Base-by-base conservation (phyloP, 2,888 invertebrate species). In the Eristalis tenax region DNA sequence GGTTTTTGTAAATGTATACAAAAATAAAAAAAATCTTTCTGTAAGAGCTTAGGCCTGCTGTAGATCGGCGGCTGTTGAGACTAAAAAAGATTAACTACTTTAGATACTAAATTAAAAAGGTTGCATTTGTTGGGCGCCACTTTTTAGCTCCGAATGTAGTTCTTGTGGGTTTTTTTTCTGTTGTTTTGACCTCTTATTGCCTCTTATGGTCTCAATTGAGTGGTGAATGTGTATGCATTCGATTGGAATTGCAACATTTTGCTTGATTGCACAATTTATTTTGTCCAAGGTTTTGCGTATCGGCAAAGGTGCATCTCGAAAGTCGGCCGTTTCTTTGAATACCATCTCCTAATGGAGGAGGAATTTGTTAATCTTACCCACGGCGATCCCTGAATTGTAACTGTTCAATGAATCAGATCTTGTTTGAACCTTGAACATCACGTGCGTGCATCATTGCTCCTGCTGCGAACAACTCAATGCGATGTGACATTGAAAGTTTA, bases 401-500 rank as follows among this genome's bases (percentile, higher is more conserved):
- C 32, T 10, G 26, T 32, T 68, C n/a, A 38, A 11, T 63, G 35
- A 23, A 38, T 65, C 35, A 6, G 64, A 32, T 8, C 32, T 32
- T 32, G 32, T 8, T 40, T 71, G 18, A 13, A 28, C 66, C 59
- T 57, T 18, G 59, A 35, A 73, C 43, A 61, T 65, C 66, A 23
- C 18, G n/a, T n/a, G 50, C 40, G 40, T 38, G 18, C 69, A 57
- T 70, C 43, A 28, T 32, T 77, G 38, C 66, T 50, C 18, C 18
- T 18, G 50, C 8, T n/a, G 50, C 18, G 15, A 76, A 71, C 50
- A 63, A 56, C 83, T 83, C 32, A 71, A 73, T 73, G 66, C 63
- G 18, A 59, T 73, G 73, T 83, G 87, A 80, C 87, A 87, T 83
- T 87, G 86, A 83, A 83, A 83, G 80, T 71, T 80, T 83, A 57